Evolutionary conservation across 2,888 invertebrate species (phyloP).

Genomic region (Tachina fera): DNA sequence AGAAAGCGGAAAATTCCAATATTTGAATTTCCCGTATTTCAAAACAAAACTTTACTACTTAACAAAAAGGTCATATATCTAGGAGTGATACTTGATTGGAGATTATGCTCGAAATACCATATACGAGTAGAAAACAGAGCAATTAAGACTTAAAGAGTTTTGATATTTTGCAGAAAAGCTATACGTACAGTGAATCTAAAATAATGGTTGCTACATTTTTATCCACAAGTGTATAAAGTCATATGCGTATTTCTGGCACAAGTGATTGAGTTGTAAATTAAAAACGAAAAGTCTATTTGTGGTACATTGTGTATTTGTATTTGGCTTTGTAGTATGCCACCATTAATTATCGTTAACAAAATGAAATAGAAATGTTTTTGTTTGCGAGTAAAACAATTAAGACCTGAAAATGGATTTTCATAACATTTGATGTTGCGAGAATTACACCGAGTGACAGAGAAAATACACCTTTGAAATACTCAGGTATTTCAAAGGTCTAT

Average conservation of each 20-base stretch:
- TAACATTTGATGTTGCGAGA: conserved; percentile 9
- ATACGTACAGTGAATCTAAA: not conserved
- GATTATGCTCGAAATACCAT: too few relatives aligned
- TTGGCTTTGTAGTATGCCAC: not conserved
- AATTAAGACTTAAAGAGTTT: too few relatives aligned
- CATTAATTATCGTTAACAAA: conserved; percentile 19
- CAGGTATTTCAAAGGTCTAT: too few relatives aligned
- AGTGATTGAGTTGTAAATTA: conserved; percentile 29
- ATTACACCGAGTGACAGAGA: too few relatives aligned
- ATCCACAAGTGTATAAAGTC: not conserved
- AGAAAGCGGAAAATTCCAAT: too few relatives aligned
- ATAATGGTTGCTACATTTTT: conserved; percentile 6
- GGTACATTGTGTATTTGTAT: not conserved
- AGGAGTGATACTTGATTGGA: too few relatives aligned
- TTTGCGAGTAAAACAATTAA: not conserved
- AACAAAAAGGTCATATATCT: too few relatives aligned
- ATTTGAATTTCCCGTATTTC: too few relatives aligned
- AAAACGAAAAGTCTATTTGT: conserved; percentile 1
- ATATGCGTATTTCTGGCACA: not conserved
- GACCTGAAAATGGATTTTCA: conserved; percentile 34
- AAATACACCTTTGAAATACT: too few relatives aligned
- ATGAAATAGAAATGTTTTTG: conserved; percentile 29
- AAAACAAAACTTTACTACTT: too few relatives aligned
- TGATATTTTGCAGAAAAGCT: too few relatives aligned
- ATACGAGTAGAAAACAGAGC: too few relatives aligned